Conservation (phyloP, 2,888 invertebrate genomes). For the Clusia tigrina region DNA sequence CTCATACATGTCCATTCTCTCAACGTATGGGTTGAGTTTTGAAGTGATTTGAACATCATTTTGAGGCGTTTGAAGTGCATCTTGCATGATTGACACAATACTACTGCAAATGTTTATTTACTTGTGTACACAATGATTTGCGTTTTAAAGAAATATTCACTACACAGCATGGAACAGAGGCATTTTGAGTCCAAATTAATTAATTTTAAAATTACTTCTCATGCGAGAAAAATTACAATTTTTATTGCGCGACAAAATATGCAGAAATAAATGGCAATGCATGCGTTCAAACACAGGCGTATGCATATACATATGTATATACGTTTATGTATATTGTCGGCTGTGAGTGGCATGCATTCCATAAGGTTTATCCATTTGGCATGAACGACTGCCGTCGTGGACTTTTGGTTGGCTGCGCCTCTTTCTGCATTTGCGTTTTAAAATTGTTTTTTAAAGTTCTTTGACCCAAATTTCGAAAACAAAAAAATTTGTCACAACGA, state of each 20-base stretch:
- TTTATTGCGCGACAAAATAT: neutral
- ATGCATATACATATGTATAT: neutral
- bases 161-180: neutral
- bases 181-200: neutral
- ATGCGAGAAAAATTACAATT: neutral
- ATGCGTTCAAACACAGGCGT: neutral
- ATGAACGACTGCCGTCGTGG: neutral
- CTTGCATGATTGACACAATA: too few species aligned
- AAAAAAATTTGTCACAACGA: too few species aligned
- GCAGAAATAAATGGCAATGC: neutral
- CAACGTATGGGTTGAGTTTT: too few species aligned
- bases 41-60: too few species aligned
- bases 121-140: too few species aligned
- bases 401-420: neutral
- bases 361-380: neutral
- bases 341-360: neutral
- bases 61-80: too few species aligned
- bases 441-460: constrained; percentile 5
- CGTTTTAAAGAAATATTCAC: too few species aligned
- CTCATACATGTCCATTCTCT: too few species aligned
- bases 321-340: neutral
- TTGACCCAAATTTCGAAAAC: constrained; percentile 15
- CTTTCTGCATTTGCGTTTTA: neutral
- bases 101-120: too few species aligned
- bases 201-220: neutral